Evolutionary conservation across 1,140 invertebrate species (phyloP).

Genomic region (Drosophila miranda): DNA sequence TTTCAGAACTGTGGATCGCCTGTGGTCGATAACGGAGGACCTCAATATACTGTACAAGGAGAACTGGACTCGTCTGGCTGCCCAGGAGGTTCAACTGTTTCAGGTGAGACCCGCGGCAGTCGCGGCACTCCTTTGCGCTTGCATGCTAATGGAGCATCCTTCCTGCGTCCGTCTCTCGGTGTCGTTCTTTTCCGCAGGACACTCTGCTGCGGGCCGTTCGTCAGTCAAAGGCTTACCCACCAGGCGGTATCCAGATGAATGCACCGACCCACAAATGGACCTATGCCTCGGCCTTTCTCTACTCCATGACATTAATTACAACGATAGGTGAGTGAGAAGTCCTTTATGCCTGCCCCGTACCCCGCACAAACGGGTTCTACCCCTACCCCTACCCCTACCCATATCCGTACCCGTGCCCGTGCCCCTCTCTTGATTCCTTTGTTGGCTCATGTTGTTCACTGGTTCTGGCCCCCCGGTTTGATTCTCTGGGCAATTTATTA

Average conservation of each 20-base stretch:
- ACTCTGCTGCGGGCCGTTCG: conserved; percentile 81
- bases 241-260: conserved; percentile 82
- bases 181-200: conserved; percentile 63
- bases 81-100: conserved; percentile 93
- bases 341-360: background rate
- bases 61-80: conserved; percentile 94
- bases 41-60: conserved; percentile 96
- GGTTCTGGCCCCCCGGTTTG: conserved; percentile 19
- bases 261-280: conserved; percentile 89
- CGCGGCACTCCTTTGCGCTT: too few species aligned
- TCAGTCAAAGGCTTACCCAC: conserved; percentile 77
- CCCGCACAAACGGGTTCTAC: background rate
- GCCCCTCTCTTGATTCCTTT: conserved; percentile 6
- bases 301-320: conserved; percentile 97
- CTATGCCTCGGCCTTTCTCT: conserved; percentile 95
- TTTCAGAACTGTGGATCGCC: conserved; percentile 87
- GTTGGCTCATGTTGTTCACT: background rate
- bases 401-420: too few species aligned
- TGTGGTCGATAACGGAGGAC: conserved; percentile 97
- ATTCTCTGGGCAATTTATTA: conserved; percentile 70
- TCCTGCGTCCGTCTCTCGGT: conserved; percentile 2
- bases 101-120: conserved; percentile 84
- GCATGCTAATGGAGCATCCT: too few species aligned
- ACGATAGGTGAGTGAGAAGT: conserved; percentile 92
- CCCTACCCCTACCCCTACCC: background rate